Conservation (phyloP, 2,113 vertebrate species). For the Tenrec ecaudatus region DNA sequence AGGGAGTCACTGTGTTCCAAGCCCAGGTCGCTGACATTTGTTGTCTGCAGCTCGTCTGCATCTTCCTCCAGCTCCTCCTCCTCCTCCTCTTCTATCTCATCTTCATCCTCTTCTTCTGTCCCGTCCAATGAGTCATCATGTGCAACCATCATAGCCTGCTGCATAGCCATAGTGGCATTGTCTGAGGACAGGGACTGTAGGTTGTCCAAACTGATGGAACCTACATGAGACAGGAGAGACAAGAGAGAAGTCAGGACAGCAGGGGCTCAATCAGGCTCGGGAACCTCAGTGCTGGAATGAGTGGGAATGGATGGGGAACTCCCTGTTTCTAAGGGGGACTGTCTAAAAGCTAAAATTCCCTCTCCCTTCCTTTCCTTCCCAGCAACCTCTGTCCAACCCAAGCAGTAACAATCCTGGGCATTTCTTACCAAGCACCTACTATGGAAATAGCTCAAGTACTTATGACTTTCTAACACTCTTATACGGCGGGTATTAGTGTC, state of each 20-base stretch:
- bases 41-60: conserved; percentile 86
- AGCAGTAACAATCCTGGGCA: background rate
- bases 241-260: background rate
- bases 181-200: conserved; percentile 97
- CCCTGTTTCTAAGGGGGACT: background rate
- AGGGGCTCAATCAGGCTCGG: background rate
- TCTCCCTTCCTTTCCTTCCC: fast-evolving
- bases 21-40: conserved; percentile 90
- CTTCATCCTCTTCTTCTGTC: conserved; percentile 94
- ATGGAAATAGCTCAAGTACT: background rate
- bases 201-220: conserved; percentile 94
- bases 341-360: no score
- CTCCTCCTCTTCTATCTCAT: conserved; percentile 89
- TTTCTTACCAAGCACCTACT: background rate
- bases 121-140: conserved; percentile 97
- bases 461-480: background rate
- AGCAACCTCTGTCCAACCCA: no score
- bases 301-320: background rate
- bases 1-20: conserved; percentile 96
- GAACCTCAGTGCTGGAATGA: background rate
- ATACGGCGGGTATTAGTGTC: background rate
- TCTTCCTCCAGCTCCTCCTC: conserved; percentile 89
- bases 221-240: conserved; percentile 78
- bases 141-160: conserved; percentile 97
- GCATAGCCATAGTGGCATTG: conserved; percentile 97